Conservation (phyloP, 2,113 vertebrate species). For the crab-eating macaque (Macaca fascicularis) region T2T-MFA8v1.1 NC_088394.1:23544001-23544500, state of each 20-base stretch:
- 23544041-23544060: neutral
- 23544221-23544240: neutral
- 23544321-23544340: neutral
- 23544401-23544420: neutral
- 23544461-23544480: neutral
- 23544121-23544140: neutral
- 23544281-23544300: neutral
- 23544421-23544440: neutral
- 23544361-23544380: neutral
- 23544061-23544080: neutral
- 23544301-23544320: neutral
- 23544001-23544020: neutral
- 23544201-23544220: neutral
- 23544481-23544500: neutral
- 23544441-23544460: neutral
- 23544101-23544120: neutral
- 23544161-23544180: neutral
- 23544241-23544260: neutral
- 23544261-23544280: neutral
- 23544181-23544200: neutral
- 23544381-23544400: neutral
- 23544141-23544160: neutral
- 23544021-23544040: neutral
- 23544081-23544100: neutral
- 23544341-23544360: neutral